Conservation (phyloP, 1,140 invertebrate genomes). For the Saccostrea glomerata region DNA sequence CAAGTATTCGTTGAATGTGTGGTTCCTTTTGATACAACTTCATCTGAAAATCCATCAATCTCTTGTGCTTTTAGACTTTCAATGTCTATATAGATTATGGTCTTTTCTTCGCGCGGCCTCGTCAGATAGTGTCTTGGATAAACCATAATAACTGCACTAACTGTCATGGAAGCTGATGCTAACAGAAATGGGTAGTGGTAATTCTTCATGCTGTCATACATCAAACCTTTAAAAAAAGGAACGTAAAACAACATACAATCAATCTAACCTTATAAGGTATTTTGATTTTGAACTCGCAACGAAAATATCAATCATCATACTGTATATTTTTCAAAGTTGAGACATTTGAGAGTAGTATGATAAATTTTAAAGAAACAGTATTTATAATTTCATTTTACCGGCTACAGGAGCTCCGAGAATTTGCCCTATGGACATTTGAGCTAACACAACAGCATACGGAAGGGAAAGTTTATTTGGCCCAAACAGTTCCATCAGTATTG, state of each 20-base stretch:
- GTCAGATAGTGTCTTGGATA: conserved; percentile 29
- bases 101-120: not conserved
- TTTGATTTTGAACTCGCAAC: too few relatives aligned
- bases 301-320: too few relatives aligned
- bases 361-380: too few relatives aligned
- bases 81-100: not conserved
- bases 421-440: conserved; percentile 38
- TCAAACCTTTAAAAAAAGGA: conserved; percentile 21
- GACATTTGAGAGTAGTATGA: too few relatives aligned
- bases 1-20: not conserved
- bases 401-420: conserved; percentile 51
- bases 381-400: conserved; percentile 28
- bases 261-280: conserved; percentile 37
- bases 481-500: conserved; percentile 47
- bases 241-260: too few relatives aligned
- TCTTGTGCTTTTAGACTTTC: not conserved
- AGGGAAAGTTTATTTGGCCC: conserved; percentile 47
- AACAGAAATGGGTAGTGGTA: conserved; percentile 49
- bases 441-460: conserved; percentile 43
- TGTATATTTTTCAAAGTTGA: too few relatives aligned
- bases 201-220: conserved; percentile 41
- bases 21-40: not conserved
- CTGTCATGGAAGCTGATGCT: conserved; percentile 47
- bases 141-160: conserved; percentile 53
- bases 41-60: not conserved